Evolutionary conservation across 2,113 vertebrate genomes (phyloP).

Genomic region (Sprattus sprattus): DNA sequence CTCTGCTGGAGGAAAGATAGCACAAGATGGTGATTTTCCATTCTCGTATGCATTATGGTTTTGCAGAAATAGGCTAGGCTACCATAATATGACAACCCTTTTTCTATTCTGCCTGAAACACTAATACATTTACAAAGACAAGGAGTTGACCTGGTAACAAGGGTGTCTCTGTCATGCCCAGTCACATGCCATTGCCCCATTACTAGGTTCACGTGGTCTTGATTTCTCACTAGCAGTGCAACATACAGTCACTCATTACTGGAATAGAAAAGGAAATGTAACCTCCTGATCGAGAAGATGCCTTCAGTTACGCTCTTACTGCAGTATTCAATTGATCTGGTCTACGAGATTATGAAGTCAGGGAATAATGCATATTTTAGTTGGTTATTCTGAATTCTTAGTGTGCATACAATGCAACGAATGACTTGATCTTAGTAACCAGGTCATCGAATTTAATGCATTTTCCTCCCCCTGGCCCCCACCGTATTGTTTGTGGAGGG

Average conservation of each 20-base stretch:
- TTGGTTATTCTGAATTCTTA: not conserved
- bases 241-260: constrained; percentile 61
- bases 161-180: constrained; percentile 15
- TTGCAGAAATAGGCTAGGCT: not conserved
- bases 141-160: not conserved
- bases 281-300: constrained; percentile 5
- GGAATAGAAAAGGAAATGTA: constrained; percentile 24
- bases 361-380: no score
- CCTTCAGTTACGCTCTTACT: not conserved
- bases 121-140: not conserved
- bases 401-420: no score
- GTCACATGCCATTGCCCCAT: constrained; percentile 65
- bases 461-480: no score
- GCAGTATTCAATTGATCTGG: not conserved
- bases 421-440: no score
- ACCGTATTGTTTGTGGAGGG: no score
- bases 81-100: not conserved
- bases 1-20: no score
- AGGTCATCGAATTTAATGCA: no score
- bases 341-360: not conserved
- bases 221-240: constrained; percentile 50
- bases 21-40: no score
- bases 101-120: not conserved
- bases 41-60: no score
- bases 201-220: constrained; percentile 61